A percentile compares a stretch with the other conserved stretches of the same genome.
Conservation (phyloP, 2,888 invertebrate species). For the Microctonus aethiopoides region DNA sequence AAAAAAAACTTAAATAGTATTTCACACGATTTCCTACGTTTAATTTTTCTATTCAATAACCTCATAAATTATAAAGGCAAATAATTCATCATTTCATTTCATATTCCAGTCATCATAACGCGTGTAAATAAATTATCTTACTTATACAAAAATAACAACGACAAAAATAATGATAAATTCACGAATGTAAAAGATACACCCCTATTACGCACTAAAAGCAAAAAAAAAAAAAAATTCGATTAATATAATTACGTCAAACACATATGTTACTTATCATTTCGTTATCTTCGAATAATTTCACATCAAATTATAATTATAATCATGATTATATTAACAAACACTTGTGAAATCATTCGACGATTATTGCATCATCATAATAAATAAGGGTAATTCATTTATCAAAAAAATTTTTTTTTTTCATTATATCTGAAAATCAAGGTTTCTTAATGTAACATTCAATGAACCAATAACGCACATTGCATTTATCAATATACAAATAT, state of each 20-base stretch:
- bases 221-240: not conserved
- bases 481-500: no score
- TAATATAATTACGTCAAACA: not conserved
- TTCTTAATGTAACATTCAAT: not conserved
- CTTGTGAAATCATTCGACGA: not conserved
- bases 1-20: no score
- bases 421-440: not conserved
- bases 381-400: not conserved
- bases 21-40: no score
- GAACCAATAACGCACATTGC: not conserved
- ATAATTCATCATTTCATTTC: no score
- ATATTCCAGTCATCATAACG: not conserved
- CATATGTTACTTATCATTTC: not conserved
- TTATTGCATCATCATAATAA: not conserved
- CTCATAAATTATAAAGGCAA: not conserved
- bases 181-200: not conserved
- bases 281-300: not conserved
- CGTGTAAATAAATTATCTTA: not conserved
- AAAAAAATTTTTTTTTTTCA: not conserved
- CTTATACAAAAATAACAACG: not conserved
- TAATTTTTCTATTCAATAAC: not conserved
- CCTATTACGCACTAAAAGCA: not conserved
- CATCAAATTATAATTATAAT: not conserved
- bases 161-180: not conserved
- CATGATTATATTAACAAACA: not conserved